Conservation (phyloP, 2,888 invertebrate genomes). For the Habrosyne pyritoides region DNA sequence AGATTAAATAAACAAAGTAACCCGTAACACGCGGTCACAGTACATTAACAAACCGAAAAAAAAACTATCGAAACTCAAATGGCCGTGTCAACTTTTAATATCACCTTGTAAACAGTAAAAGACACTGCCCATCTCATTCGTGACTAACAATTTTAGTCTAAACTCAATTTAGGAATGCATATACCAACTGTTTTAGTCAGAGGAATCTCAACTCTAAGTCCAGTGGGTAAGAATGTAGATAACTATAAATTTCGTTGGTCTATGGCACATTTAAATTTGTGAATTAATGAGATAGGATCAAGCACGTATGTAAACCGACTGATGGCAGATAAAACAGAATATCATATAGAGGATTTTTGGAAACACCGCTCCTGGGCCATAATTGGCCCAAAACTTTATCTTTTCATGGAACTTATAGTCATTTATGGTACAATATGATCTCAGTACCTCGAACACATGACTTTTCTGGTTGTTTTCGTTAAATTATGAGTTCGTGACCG, state of each 20-base stretch:
- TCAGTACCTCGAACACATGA: slow-evolving; percentile 53
- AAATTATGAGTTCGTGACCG: slow-evolving; percentile 66
- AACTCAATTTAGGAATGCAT: slow-evolving; percentile 30
- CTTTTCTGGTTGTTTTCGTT: slow-evolving; percentile 43
- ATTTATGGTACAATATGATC: slow-evolving; percentile 62
- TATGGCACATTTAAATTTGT: slow-evolving; percentile 36
- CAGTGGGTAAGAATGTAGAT: slow-evolving; percentile 5
- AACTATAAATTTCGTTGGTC: background rate
- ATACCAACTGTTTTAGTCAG: background rate
- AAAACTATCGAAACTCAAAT: slow-evolving; percentile 55
- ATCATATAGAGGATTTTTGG: slow-evolving; percentile 72
- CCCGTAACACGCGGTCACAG: slow-evolving; percentile 9
- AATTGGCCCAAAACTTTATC: slow-evolving; percentile 76
- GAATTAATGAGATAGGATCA: slow-evolving; percentile 61
- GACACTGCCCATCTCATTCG: slow-evolving; percentile 63
- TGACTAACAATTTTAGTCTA: slow-evolving; percentile 66
- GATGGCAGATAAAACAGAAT: slow-evolving; percentile 68
- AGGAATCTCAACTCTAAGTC: slow-evolving; percentile 12
- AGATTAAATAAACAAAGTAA: slow-evolving; percentile 7
- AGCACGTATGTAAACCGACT: slow-evolving; percentile 69
- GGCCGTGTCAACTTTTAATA: slow-evolving; percentile 70
- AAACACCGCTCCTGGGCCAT: slow-evolving; percentile 71
- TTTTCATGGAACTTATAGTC: slow-evolving; percentile 77
- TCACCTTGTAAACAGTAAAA: slow-evolving; percentile 68
- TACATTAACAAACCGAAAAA: slow-evolving; percentile 20